Conservation (phyloP, 2,797 vertebrate genomes). For the Erpetoichthys calabaricus region DNA sequence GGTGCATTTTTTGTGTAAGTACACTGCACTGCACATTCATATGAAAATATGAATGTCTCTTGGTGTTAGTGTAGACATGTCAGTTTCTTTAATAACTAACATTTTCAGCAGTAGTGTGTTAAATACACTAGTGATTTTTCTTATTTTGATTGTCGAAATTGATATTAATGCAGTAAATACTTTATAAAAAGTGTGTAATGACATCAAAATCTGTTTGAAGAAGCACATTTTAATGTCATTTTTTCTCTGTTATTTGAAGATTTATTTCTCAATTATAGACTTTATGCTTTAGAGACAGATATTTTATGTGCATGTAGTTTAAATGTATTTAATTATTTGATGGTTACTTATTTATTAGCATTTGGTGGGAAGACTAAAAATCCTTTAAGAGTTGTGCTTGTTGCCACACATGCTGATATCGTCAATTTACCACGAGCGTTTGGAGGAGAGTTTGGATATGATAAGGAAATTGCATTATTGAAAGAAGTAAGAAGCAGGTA, state of each 20-base stretch:
- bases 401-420: slow-evolving; percentile 87
- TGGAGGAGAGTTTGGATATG: slow-evolving; percentile 83
- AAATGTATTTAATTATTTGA: neutral
- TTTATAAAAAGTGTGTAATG: too few relatives aligned
- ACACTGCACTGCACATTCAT: slow-evolving; percentile 33
- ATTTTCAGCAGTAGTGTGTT: too few relatives aligned
- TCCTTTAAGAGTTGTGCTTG: slow-evolving; percentile 69
- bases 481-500: slow-evolving; percentile 86
- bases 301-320: too few relatives aligned
- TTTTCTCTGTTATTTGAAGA: too few relatives aligned
- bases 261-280: too few relatives aligned
- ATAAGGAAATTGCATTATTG: slow-evolving; percentile 70
- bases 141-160: too few relatives aligned
- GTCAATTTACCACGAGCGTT: slow-evolving; percentile 74
- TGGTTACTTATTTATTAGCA: slow-evolving; percentile 37
- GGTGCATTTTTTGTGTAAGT: slow-evolving; percentile 33
- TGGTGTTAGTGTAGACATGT: neutral
- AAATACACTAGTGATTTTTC: too few relatives aligned
- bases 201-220: too few relatives aligned
- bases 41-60: slow-evolving; percentile 25
- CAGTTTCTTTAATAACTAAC: too few relatives aligned
- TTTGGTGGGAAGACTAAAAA: slow-evolving; percentile 79
- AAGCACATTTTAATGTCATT: too few relatives aligned
- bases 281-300: too few relatives aligned
- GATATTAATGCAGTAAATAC: too few relatives aligned